phyloP scores from a whole-genome alignment of 2,888 invertebrate species.

The Euzophera pinguis region DNA sequence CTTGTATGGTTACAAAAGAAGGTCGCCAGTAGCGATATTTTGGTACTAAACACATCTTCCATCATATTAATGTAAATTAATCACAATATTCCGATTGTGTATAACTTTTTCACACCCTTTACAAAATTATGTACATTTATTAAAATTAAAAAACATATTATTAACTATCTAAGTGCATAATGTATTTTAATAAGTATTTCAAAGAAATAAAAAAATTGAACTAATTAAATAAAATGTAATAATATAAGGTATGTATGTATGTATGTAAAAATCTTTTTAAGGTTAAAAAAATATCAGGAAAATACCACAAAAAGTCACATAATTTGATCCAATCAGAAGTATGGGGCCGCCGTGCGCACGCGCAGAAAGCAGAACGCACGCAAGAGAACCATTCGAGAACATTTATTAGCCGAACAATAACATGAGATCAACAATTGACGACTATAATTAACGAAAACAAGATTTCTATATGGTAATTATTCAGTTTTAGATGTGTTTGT shows the following conservation, averaged over 20 bases:
- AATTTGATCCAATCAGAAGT: slow-evolving; percentile 32
- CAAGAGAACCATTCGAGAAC: slow-evolving; percentile 25
- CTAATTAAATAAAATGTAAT: too few relatives aligned
- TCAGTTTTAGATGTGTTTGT: background rate
- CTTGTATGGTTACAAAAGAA: slow-evolving; percentile 7
- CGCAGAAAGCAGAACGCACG: slow-evolving; percentile 61
- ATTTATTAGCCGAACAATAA: slow-evolving; percentile 19
- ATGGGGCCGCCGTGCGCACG: slow-evolving; percentile 24
- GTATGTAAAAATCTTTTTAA: too few relatives aligned
- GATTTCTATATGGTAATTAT: background rate
- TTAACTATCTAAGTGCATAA: too few relatives aligned
- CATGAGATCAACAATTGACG: slow-evolving; percentile 16
- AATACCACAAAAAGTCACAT: slow-evolving; percentile 34
- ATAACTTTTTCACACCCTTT: too few relatives aligned
- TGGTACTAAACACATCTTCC: too few relatives aligned
- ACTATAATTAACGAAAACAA: slow-evolving; percentile 5
- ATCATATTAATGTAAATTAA: too few relatives aligned
- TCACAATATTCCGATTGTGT: too few relatives aligned
- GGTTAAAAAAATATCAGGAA: background rate
- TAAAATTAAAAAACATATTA: too few relatives aligned
- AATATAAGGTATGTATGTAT: too few relatives aligned
- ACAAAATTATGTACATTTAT: too few relatives aligned
- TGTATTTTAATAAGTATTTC: too few relatives aligned
- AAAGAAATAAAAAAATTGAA: too few relatives aligned
- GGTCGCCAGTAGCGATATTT: background rate